phyloP scores from a whole-genome alignment of 2,888 invertebrate genomes.

The Dryadula phaetusa region DNA sequence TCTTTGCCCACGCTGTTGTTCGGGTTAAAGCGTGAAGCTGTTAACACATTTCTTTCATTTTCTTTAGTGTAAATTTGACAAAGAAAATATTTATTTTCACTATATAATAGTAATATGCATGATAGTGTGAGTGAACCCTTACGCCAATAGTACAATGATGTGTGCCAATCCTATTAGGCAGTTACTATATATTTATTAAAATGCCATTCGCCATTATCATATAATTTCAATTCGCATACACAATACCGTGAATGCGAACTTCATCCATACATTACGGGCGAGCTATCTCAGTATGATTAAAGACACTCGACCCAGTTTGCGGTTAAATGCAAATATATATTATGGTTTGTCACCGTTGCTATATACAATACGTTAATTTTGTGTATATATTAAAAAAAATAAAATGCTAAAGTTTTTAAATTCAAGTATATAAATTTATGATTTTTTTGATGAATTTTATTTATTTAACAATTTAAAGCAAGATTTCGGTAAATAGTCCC shows the following conservation, averaged over 20 bases:
- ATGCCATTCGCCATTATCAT: constrained; percentile 46
- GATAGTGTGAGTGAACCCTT: background rate
- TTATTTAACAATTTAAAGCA: too few species aligned
- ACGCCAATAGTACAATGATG: constrained; percentile 15
- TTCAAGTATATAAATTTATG: too few species aligned
- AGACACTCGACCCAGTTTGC: constrained; percentile 40
- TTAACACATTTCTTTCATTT: too few species aligned
- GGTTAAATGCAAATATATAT: constrained; percentile 28
- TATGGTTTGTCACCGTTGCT: constrained; percentile 2
- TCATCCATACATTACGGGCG: constrained; percentile 37
- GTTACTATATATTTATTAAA: constrained; percentile 42
- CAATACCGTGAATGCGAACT: constrained; percentile 36
- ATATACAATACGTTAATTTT: background rate
- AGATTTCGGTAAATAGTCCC: too few species aligned
- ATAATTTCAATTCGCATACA: constrained; percentile 50
- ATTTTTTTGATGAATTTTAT: too few species aligned
- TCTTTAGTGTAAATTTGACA: too few species aligned
- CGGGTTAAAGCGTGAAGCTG: too few species aligned
- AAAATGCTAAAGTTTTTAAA: too few species aligned
- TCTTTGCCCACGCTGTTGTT: too few species aligned
- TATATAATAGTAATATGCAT: background rate
- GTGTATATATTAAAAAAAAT: too few species aligned
- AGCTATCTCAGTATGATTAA: constrained; percentile 44
- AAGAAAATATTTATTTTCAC: too few species aligned
- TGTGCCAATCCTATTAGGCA: constrained; percentile 23